Conservation (phyloP, 1,140 invertebrate genomes). For the Zaprionus davidi region DNA sequence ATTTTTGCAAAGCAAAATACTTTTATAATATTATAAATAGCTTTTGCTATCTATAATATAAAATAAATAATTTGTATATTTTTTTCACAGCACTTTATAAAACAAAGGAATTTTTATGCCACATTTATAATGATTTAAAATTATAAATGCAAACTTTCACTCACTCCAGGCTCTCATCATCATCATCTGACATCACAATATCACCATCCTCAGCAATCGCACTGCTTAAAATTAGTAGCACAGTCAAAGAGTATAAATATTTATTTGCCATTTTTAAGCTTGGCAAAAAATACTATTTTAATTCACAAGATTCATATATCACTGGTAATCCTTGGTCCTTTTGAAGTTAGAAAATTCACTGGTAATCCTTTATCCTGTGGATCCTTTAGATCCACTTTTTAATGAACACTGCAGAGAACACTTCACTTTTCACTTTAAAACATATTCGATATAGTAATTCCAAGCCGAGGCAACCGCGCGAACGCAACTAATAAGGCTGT, state of each 20-base stretch:
- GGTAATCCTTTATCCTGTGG: slow-evolving; percentile 13
- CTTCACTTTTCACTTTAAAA: slow-evolving; percentile 31
- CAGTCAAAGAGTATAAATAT: slow-evolving; percentile 33
- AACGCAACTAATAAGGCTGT: slow-evolving; percentile 51
- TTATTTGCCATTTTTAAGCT: slow-evolving; percentile 56
- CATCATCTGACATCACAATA: slow-evolving; percentile 61
- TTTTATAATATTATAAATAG: not conserved
- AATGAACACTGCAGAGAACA: slow-evolving; percentile 18
- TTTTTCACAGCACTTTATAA: not conserved
- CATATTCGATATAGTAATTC: slow-evolving; percentile 23
- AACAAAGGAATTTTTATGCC: too few species aligned
- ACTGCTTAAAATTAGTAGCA: slow-evolving; percentile 41
- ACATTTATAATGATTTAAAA: too few species aligned
- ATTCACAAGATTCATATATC: slow-evolving; percentile 23
- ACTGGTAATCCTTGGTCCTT: slow-evolving; percentile 59
- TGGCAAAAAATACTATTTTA: slow-evolving; percentile 15
- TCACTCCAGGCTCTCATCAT: slow-evolving; percentile 65
- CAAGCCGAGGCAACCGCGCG: slow-evolving; percentile 39
- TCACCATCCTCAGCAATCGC: slow-evolving; percentile 59
- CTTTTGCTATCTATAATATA: too few species aligned
- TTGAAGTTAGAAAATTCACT: slow-evolving; percentile 3
- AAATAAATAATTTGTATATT: not conserved
- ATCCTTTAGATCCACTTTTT: slow-evolving; percentile 20
- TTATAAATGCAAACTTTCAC: not conserved
- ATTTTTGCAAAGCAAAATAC: not conserved